Evolutionary conservation across 35 echinoderm and acorn worm species (phyloP).

Genomic region (Acanthaster planci): DNA sequence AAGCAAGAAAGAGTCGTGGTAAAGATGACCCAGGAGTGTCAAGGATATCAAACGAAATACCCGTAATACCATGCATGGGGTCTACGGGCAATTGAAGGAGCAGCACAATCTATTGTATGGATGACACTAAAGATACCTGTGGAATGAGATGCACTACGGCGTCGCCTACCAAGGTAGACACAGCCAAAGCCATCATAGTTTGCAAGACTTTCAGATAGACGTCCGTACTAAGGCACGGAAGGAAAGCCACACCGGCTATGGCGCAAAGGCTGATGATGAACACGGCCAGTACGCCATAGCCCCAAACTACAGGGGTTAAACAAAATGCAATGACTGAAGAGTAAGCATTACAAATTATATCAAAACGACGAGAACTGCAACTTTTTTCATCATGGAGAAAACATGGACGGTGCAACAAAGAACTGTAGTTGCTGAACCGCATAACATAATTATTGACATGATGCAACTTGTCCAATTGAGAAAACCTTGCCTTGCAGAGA

Average conservation of each 20-base stretch:
- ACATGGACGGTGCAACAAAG: not conserved
- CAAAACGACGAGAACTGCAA: not conserved
- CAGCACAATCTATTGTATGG: too few relatives aligned
- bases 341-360: not conserved
- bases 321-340: not conserved
- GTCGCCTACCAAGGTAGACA: constrained; percentile 69
- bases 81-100: too few relatives aligned
- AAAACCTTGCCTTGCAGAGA: too few relatives aligned
- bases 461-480: too few relatives aligned
- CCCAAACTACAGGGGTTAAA: constrained; percentile 51
- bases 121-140: too few relatives aligned
- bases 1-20: too few relatives aligned
- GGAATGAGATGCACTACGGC: constrained; percentile 80
- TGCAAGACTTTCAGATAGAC: constrained; percentile 62
- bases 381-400: not conserved
- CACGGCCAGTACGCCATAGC: constrained; percentile 51
- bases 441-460: not conserved
- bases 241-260: constrained; percentile 46
- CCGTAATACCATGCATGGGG: too few relatives aligned
- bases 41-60: too few relatives aligned
- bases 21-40: too few relatives aligned
- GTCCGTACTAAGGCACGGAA: constrained; percentile 53
- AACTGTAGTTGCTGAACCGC: not conserved
- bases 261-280: constrained; percentile 46
- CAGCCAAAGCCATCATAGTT: constrained; percentile 75